Evolutionary conservation across 2,888 invertebrate species (phyloP).

Genomic region (Scaptomyza tumidula): DNA sequence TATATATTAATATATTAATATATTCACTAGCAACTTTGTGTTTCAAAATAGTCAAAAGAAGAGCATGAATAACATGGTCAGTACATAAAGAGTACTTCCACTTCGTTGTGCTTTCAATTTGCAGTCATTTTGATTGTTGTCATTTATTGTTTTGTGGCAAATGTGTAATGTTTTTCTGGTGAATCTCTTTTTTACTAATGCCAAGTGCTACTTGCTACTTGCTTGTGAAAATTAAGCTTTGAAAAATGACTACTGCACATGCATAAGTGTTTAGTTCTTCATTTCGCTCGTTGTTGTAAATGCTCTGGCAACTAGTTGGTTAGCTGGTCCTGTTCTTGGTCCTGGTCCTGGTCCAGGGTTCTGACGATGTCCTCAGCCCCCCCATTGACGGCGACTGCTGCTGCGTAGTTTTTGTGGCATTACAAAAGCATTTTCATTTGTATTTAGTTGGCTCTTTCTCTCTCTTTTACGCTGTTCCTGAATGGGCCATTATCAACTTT

Average conservation of each 20-base stretch:
- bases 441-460: slow-evolving; percentile 61
- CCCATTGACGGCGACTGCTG: slow-evolving; percentile 10
- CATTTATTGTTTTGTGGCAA: slow-evolving; percentile 3
- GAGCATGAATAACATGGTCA: too few relatives aligned
- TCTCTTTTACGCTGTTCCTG: not conserved
- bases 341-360: slow-evolving; percentile 1
- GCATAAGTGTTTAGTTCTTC: slow-evolving; percentile 71
- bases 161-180: slow-evolving; percentile 8
- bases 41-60: too few relatives aligned
- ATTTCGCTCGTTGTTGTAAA: slow-evolving; percentile 72
- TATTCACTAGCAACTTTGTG: too few relatives aligned
- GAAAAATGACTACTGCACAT: slow-evolving; percentile 63
- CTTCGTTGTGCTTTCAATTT: slow-evolving; percentile 2
- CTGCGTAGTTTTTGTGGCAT: slow-evolving; percentile 69
- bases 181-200: slow-evolving; percentile 37
- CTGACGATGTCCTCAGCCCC: not conserved
- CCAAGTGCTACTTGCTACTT: slow-evolving; percentile 48
- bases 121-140: slow-evolving; percentile 11
- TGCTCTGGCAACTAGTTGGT: slow-evolving; percentile 49
- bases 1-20: too few relatives aligned
- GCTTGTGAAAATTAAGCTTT: slow-evolving; percentile 75
- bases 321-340: slow-evolving; percentile 7
- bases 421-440: slow-evolving; percentile 76
- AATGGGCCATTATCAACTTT: slow-evolving; percentile 51
- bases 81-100: not conserved